Evolutionary conservation across 92 coral and sea anemone genomes (phyloP).

Genomic region (Zoanthus sociatus): DNA sequence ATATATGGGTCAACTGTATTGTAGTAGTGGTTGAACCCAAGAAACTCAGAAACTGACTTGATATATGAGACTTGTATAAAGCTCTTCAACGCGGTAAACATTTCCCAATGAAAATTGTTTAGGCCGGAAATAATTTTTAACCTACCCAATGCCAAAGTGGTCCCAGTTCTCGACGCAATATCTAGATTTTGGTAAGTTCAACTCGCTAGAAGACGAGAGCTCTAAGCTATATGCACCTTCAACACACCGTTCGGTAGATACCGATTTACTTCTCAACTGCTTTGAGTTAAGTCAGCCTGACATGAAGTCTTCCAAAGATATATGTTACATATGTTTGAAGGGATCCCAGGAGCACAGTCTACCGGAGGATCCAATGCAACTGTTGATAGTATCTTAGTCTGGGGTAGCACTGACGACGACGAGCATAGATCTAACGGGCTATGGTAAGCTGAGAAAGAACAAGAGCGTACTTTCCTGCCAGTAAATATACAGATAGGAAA

Average conservation of each 20-base stretch:
- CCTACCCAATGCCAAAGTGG: slow-evolving; percentile 43
- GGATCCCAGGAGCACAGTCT: slow-evolving; percentile 20
- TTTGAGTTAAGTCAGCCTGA: slow-evolving; percentile 20
- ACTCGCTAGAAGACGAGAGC: background rate
- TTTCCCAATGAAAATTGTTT: slow-evolving; percentile 41
- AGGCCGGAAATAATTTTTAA: slow-evolving; percentile 41
- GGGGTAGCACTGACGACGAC: slow-evolving; percentile 23
- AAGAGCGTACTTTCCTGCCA: slow-evolving; percentile 1
- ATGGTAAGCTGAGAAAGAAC: slow-evolving; percentile 19
- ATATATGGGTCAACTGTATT: slow-evolving; percentile 24
- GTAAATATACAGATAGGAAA: slow-evolving; percentile 20
- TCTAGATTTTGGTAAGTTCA: slow-evolving; percentile 36
- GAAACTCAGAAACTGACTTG: slow-evolving; percentile 6
- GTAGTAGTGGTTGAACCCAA: background rate
- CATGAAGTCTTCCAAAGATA: slow-evolving; percentile 16
- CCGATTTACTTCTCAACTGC: slow-evolving; percentile 10
- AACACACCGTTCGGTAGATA: slow-evolving; percentile 15
- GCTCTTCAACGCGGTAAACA: background rate
- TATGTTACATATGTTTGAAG: slow-evolving; percentile 23
- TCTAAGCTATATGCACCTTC: background rate
- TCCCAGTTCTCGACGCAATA: slow-evolving; percentile 46
- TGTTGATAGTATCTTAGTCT: slow-evolving; percentile 30
- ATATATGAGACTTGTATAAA: slow-evolving; percentile 26
- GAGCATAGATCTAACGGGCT: slow-evolving; percentile 32
- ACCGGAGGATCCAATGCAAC: slow-evolving; percentile 8